Percentiles rank a stretch among this genome's conserved stretches.
These are phyloP conservation scores for Drosophila borealis DNA, from an alignment of 2,888 invertebrate species.

Conservation along the genomic window DNA sequence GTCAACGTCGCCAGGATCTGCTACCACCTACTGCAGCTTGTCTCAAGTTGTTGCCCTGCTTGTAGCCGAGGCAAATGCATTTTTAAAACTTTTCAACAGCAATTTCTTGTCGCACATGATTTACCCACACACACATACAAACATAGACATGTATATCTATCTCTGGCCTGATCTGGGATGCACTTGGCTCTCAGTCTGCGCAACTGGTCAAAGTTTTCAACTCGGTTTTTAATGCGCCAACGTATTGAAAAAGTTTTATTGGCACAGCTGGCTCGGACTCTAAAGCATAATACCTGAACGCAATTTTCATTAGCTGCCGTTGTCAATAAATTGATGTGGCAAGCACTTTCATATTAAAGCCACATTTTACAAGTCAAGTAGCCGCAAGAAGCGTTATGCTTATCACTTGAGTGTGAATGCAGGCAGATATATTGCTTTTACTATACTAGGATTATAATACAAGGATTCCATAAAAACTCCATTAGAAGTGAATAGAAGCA, in stretches of 20 bases:
- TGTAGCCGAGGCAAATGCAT: conserved; percentile 62
- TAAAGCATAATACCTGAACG: conserved; percentile 46
- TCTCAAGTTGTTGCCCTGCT: conserved; percentile 36
- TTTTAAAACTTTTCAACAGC: conserved; percentile 65
- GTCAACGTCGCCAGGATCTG: conserved; percentile 26
- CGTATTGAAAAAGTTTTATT: conserved; percentile 79
- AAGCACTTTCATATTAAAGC: background rate
- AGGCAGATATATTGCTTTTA: too few relatives aligned
- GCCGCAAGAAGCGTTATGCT: background rate
- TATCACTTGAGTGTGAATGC: too few relatives aligned
- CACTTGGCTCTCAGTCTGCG: conserved; percentile 33
- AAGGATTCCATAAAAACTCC: too few relatives aligned
- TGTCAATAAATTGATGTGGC: conserved; percentile 30
- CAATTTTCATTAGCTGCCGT: conserved; percentile 48
- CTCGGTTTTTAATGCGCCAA: conserved; percentile 61
- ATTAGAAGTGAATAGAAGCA: too few relatives aligned
- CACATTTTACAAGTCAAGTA: background rate
- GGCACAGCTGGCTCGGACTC: conserved; percentile 53
- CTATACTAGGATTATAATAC: too few relatives aligned
- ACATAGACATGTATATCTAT: background rate
- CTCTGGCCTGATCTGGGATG: conserved; percentile 8
- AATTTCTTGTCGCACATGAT: conserved; percentile 71
- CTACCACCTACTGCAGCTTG: conserved; percentile 11
- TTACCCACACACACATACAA: conserved; percentile 38
- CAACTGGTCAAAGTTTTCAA: conserved; percentile 71